These are phyloP conservation scores for Lanistes nyassanus DNA, from an alignment of 1,140 invertebrate genomes.

Conservation along the genomic window DNA sequence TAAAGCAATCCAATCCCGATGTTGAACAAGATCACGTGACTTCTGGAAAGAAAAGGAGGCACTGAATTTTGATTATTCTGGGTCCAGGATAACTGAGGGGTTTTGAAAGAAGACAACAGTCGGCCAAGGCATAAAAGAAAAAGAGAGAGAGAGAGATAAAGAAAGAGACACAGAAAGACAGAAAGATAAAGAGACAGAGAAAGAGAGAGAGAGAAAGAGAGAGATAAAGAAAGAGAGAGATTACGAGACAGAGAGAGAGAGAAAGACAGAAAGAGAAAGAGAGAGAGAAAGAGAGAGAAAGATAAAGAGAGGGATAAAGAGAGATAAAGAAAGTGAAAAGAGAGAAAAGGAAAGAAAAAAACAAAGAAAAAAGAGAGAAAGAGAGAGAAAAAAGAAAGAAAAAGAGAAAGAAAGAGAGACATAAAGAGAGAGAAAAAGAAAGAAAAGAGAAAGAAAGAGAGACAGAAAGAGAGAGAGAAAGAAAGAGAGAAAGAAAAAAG, in stretches of 20 bases:
- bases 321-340: neutral
- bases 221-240: constrained; percentile 7
- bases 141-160: constrained; percentile 11
- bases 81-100: neutral
- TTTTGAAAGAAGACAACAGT: constrained; percentile 1
- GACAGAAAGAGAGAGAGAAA: neutral
- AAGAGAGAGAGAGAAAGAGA: neutral
- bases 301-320: neutral
- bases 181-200: too few relatives aligned
- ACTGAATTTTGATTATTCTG: neutral
- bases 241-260: constrained; percentile 4
- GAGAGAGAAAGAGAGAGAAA: neutral
- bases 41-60: too few relatives aligned
- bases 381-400: neutral
- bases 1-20: too few relatives aligned
- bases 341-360: constrained; percentile 7
- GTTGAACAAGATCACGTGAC: too few relatives aligned
- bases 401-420: too few relatives aligned
- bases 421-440: constrained; percentile 1
- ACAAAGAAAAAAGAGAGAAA: constrained; percentile 5
- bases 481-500: neutral
- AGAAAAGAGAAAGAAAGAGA: neutral
- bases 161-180: too few relatives aligned
- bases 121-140: constrained; percentile 2
- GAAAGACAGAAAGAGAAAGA: constrained; percentile 16